Evolutionary conservation across 2,797 vertebrate genomes (phyloP).

Genomic region (Otus scops): DNA sequence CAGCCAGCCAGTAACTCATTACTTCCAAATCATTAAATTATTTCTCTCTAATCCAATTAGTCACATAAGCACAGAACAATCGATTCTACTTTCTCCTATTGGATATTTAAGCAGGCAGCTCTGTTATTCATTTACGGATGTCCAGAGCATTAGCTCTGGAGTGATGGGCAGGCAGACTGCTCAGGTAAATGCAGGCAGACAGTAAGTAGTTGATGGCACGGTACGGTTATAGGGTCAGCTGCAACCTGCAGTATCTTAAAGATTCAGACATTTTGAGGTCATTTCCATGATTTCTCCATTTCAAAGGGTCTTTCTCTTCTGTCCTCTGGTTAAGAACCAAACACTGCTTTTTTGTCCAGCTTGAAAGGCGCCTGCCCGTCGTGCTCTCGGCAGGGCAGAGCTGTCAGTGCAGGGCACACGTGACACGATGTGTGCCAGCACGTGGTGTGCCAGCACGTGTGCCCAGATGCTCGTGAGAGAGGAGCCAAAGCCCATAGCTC

Average conservation of each 20-base stretch:
- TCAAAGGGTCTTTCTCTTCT: background rate
- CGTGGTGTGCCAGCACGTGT: no score
- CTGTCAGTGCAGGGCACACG: rapidly evolving
- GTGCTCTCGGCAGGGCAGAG: background rate
- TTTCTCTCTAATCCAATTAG: slow-evolving; percentile 32
- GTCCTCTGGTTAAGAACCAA: background rate
- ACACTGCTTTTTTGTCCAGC: rapidly evolving
- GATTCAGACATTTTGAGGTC: rapidly evolving
- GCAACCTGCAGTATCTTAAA: background rate
- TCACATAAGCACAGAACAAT: background rate
- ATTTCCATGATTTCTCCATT: background rate
- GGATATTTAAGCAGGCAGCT: background rate
- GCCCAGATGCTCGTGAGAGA: background rate
- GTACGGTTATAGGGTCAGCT: background rate
- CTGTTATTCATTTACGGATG: background rate
- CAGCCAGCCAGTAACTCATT: slow-evolving; percentile 17
- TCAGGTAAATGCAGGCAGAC: background rate
- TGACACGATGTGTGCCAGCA: rapidly evolving
- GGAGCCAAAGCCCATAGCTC: background rate
- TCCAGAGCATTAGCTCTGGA: background rate
- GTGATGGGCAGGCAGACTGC: background rate
- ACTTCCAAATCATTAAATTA: background rate
- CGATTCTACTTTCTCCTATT: background rate
- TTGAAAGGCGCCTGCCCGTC: background rate
- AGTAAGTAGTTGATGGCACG: background rate